Conservation (phyloP, 2,888 invertebrate genomes). For the Micropterix aruncella region DNA sequence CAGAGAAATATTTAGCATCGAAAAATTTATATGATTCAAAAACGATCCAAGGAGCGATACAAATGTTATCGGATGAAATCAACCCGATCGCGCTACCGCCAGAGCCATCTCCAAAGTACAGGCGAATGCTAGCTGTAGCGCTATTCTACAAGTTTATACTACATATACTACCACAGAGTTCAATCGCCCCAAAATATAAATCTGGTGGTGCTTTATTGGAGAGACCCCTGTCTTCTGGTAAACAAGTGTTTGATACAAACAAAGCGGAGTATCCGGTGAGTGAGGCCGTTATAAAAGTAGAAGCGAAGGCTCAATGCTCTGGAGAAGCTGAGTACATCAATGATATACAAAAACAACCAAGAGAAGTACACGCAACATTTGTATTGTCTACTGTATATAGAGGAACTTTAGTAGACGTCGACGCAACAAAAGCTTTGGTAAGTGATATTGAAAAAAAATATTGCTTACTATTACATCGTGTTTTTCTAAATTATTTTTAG, state of each 20-base stretch:
- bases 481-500: constrained; percentile 25
- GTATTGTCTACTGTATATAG: constrained; percentile 37
- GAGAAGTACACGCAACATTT: constrained; percentile 54
- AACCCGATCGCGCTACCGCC: constrained; percentile 47
- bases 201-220: constrained; percentile 39
- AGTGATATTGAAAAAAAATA: constrained; percentile 6
- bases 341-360: constrained; percentile 38
- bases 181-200: constrained; percentile 26
- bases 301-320: constrained; percentile 47
- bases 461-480: constrained; percentile 6
- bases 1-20: constrained; percentile 35
- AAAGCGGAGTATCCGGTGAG: constrained; percentile 57
- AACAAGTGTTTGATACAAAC: constrained; percentile 55
- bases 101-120: constrained; percentile 52
- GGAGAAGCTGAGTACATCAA: constrained; percentile 55
- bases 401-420: constrained; percentile 42
- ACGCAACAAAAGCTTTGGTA: constrained; percentile 48
- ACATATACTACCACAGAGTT: constrained; percentile 27
- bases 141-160: constrained; percentile 65
- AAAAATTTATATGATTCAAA: constrained; percentile 26
- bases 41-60: constrained; percentile 34
- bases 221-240: constrained; percentile 50
- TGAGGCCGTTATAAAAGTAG: constrained; percentile 58
- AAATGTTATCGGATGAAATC: constrained; percentile 42
- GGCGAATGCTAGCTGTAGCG: constrained; percentile 54